phyloP scores from a whole-genome alignment of 2,797 vertebrate genomes.

The Neosalanx taihuensis region DNA sequence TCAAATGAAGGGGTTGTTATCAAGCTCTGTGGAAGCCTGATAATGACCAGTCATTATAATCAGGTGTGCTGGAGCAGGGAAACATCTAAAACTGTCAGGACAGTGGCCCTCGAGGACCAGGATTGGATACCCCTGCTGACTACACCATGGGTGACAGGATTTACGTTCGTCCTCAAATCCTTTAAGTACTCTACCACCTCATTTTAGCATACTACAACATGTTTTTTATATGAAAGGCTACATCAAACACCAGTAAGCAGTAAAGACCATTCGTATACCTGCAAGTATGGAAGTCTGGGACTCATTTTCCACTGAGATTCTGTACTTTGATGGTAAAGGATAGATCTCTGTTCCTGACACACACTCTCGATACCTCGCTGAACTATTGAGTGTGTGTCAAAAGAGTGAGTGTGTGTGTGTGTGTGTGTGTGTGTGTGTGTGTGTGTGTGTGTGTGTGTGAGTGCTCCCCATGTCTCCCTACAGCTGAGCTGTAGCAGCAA shows the following conservation, averaged over 20 bases:
- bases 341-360: constrained; percentile 15
- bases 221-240: constrained; percentile 40
- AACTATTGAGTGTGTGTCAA: constrained; percentile 17
- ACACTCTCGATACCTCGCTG: constrained; percentile 13
- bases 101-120: no score
- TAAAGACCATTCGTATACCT: constrained; percentile 25
- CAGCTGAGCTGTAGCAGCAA: constrained; percentile 25
- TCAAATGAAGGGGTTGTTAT: no score
- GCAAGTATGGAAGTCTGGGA: constrained; percentile 26
- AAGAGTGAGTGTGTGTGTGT: constrained; percentile 7
- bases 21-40: no score
- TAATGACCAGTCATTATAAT: no score
- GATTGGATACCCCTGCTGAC: no score
- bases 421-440: constrained; percentile 16
- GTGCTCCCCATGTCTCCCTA: constrained; percentile 16
- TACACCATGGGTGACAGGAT: constrained; percentile 15
- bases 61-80: no score
- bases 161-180: constrained; percentile 34
- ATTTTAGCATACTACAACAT: constrained; percentile 27
- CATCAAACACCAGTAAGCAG: constrained; percentile 32
- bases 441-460: constrained; percentile 16
- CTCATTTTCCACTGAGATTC: constrained; percentile 35
- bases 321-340: constrained; percentile 30
- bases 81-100: no score
- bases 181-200: constrained; percentile 7